Evolutionary conservation across 1,140 invertebrate species (phyloP), one percentile per base, ranked within the genome.

Genomic region (Leptestheria dahalacensis): DNA sequence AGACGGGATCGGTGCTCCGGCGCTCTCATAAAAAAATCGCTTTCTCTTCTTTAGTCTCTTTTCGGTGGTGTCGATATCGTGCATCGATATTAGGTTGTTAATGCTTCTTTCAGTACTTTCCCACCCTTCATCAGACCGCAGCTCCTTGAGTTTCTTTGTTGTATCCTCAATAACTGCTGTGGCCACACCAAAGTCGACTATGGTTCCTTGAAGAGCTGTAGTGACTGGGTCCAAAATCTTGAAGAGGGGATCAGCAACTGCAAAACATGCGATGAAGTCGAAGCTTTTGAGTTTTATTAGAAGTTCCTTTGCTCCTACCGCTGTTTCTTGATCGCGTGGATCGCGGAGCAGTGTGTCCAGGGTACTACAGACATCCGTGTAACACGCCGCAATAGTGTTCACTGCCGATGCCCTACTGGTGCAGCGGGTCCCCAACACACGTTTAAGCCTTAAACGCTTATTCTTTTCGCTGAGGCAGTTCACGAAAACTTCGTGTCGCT

Each of bases 71-170:
- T 54, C 52, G 26, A 54, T 21, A 20, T 1, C 24, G 26, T 55
- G 23, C 53, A 26, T 55, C n/a, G n/a, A 33, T 25, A 26, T 25
- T 20, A 26, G 20, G 21, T 33, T 20, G 21, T 21, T 28, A 20
- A 41, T 55, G 41, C 29, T 28, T 24, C 12, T 33, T 55, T 55
- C n/a, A 6, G 29, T 25, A 3, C 29, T 28, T 28, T 25, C 21
- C 24, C 53, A 55, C 21, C 20, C 26, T 20, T 28, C 53, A 55
- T 55, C 24, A 20, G 23, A 55, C 20, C 53, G 53, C 24, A 55
- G 25, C 25, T 41, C 41, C 41, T 10, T 55, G 4, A 55, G 41
- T 28, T 24, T 28, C 6, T 15, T 26, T 15, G 21, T 55, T 28
- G 26, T 20, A 55, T 20, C 24, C 1, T 4, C 26, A 25, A 55